Evolutionary conservation across 2,888 invertebrate species (phyloP).

Genomic region (Chydorus sphaericus): DNA sequence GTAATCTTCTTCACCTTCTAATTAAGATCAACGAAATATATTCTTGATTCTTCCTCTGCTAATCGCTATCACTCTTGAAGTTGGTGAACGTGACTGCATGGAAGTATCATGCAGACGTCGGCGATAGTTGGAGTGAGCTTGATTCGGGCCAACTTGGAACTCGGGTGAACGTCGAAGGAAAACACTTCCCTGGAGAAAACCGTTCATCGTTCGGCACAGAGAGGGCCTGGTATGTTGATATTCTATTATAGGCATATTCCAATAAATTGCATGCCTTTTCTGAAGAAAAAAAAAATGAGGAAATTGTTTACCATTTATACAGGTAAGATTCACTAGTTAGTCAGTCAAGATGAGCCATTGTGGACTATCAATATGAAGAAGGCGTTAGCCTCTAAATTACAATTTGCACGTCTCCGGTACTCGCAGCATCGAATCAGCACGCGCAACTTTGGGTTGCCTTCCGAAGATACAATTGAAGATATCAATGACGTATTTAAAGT

Average conservation of each 20-base stretch:
- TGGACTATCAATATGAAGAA: conserved; percentile 14
- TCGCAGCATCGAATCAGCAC: not conserved
- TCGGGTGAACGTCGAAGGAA: not conserved
- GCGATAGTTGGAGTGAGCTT: not conserved
- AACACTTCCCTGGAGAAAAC: conserved; percentile 1
- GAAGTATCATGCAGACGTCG: conserved; percentile 1
- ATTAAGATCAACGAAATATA: not conserved
- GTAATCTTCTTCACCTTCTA: too few relatives aligned
- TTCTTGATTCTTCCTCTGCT: not conserved
- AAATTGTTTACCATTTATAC: not conserved
- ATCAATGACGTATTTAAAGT: conserved; percentile 10
- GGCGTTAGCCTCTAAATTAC: conserved; percentile 14
- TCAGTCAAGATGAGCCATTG: conserved; percentile 12
- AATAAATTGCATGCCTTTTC: not conserved
- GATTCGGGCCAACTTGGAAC: not conserved
- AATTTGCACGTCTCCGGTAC: conserved; percentile 11
- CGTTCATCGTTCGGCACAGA: conserved; percentile 8
- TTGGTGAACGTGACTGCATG: conserved; percentile 7
- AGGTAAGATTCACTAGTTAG: conserved; percentile 10
- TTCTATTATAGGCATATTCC: too few relatives aligned
- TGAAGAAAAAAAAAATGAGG: not conserved
- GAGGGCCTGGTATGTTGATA: conserved; percentile 12
- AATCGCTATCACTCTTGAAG: not conserved
- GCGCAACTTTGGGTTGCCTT: conserved; percentile 1
- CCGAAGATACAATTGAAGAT: conserved; percentile 8